Conservation (phyloP, 2,113 vertebrate genomes). For the Trogon surrucura region DNA sequence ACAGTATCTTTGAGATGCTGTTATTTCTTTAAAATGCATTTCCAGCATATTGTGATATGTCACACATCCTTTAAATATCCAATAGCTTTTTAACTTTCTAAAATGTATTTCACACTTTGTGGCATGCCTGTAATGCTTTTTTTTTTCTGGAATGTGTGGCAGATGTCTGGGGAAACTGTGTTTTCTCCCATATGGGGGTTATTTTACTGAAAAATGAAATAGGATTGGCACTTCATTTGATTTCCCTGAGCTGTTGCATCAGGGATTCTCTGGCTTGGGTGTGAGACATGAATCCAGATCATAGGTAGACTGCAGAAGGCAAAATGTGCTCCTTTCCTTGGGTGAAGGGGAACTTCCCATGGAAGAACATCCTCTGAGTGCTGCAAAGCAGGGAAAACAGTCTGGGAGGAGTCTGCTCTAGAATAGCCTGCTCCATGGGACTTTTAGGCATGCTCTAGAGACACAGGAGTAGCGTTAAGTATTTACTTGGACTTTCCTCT, state of each 20-base stretch:
- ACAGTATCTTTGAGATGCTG: slow-evolving; percentile 15
- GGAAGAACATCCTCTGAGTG: neutral
- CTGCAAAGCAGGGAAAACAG: neutral
- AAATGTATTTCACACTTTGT: slow-evolving; percentile 61
- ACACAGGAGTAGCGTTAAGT: neutral
- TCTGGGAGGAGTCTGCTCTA: neutral
- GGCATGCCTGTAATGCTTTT: slow-evolving; percentile 28
- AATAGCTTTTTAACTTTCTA: slow-evolving; percentile 54
- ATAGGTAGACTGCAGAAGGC: neutral
- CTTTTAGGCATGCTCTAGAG: neutral
- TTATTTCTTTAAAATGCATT: slow-evolving; percentile 55
- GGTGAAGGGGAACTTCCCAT: neutral
- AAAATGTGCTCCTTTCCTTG: neutral
- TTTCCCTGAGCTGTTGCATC: slow-evolving; percentile 45
- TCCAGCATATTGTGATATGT: slow-evolving; percentile 54
- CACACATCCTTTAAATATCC: slow-evolving; percentile 63
- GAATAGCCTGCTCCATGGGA: neutral
- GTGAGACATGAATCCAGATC: slow-evolving; percentile 52
- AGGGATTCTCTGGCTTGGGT: slow-evolving; percentile 62
- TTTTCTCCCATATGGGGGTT: slow-evolving; percentile 61
- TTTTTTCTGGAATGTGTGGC: slow-evolving; percentile 54
- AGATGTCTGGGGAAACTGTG: slow-evolving; percentile 69
- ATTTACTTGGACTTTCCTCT: neutral
- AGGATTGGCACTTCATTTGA: slow-evolving; percentile 47
- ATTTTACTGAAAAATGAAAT: slow-evolving; percentile 57